A percentile compares a stretch with the other conserved stretches of the same genome.
These are phyloP conservation scores for Periplaneta americana DNA, from an alignment of 1,140 invertebrate species.

Conservation along the genomic window DNA sequence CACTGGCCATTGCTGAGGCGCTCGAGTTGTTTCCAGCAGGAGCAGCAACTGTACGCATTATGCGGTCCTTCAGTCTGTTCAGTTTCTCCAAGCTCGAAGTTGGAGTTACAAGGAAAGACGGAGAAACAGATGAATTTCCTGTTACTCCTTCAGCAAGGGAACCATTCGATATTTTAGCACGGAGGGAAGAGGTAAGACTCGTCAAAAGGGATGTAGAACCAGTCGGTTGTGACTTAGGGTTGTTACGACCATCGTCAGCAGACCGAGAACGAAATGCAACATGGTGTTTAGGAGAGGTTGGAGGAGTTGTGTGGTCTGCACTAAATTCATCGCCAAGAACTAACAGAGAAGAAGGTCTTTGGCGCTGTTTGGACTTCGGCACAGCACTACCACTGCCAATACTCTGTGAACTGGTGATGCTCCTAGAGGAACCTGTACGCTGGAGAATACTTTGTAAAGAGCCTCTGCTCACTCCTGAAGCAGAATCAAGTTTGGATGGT, in stretches of 20 bases:
- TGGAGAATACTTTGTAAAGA: not conserved
- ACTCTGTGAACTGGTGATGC: not conserved
- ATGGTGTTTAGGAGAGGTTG: slow-evolving; percentile 29
- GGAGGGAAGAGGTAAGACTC: not conserved
- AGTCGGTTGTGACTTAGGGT: not conserved
- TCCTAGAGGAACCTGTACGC: not conserved
- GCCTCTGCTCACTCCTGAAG: not conserved
- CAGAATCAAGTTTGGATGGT: not conserved
- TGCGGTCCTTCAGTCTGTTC: slow-evolving; percentile 37
- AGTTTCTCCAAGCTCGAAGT: slow-evolving; percentile 35
- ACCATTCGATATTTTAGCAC: slow-evolving; percentile 2
- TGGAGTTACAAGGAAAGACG: slow-evolving; percentile 14
- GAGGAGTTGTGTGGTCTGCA: slow-evolving; percentile 25
- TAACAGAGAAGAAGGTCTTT: slow-evolving; percentile 29
- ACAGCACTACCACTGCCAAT: slow-evolving; percentile 10
- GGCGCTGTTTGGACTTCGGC: not conserved
- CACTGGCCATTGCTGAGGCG: slow-evolving; percentile 22
- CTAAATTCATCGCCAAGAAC: slow-evolving; percentile 12
- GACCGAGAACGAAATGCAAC: slow-evolving; percentile 31
- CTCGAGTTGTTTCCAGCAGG: slow-evolving; percentile 38
- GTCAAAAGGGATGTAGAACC: not conserved
- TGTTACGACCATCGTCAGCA: slow-evolving; percentile 29
- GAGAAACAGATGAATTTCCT: slow-evolving; percentile 16
- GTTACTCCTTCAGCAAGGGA: slow-evolving; percentile 20
- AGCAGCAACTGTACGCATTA: slow-evolving; percentile 40